phyloP scores from a whole-genome alignment of 2,113 vertebrate genomes.

The Bambusicola thoracicus region DNA sequence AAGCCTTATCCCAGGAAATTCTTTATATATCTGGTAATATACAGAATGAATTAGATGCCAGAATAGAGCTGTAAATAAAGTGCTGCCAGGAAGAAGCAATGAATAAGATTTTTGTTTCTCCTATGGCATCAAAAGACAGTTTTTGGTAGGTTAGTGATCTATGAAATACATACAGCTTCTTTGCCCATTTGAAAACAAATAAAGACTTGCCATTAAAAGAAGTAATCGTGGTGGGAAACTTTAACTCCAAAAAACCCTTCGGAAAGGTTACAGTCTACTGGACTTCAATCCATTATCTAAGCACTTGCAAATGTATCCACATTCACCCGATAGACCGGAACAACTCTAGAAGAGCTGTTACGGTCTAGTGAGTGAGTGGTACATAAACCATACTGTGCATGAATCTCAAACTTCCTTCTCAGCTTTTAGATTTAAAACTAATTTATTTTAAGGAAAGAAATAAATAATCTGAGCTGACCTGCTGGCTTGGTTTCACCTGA shows the following conservation, averaged over 20 bases:
- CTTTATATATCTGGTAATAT: background rate
- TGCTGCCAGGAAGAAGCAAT: background rate
- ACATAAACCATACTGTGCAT: background rate
- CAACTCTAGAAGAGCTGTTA: background rate
- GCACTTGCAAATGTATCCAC: slow-evolving; percentile 33
- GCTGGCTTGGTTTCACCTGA: background rate
- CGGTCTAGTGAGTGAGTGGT: background rate
- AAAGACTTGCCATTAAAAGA: slow-evolving; percentile 43
- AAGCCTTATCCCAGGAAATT: background rate
- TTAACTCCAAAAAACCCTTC: slow-evolving; percentile 36
- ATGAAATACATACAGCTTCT: slow-evolving; percentile 4
- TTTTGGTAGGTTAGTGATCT: slow-evolving; percentile 20
- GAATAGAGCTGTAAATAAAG: background rate
- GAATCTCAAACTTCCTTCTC: slow-evolving; percentile 6
- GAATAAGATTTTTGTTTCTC: slow-evolving; percentile 6
- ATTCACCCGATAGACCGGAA: background rate
- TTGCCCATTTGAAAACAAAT: slow-evolving; percentile 26
- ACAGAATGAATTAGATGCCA: background rate
- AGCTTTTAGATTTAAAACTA: background rate
- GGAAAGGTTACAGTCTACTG: slow-evolving; percentile 38
- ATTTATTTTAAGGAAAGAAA: background rate
- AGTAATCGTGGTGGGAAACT: slow-evolving; percentile 15
- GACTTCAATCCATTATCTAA: slow-evolving; percentile 61
- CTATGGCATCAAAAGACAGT: background rate
- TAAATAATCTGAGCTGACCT: background rate